Evolutionary conservation across 2,888 invertebrate species (phyloP).

Genomic region (Atherix ibis): DNA sequence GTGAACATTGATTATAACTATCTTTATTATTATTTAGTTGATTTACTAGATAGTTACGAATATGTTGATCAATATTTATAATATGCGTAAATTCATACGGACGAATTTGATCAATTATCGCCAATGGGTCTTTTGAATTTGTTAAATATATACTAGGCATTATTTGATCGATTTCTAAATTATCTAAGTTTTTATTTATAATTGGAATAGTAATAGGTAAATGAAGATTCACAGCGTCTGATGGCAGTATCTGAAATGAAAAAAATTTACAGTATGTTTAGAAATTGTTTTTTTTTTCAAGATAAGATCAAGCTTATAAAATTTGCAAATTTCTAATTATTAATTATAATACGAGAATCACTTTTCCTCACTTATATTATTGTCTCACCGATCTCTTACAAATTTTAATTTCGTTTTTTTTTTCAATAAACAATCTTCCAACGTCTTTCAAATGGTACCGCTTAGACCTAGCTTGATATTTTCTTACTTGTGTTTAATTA

Average conservation of each 20-base stretch:
- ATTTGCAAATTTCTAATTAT: too few relatives aligned
- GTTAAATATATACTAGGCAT: conserved; percentile 21
- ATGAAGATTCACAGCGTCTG: background rate
- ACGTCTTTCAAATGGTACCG: too few relatives aligned
- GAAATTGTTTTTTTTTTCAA: too few relatives aligned
- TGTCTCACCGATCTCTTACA: too few relatives aligned
- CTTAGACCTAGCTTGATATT: too few relatives aligned
- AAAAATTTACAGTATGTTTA: too few relatives aligned
- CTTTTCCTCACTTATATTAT: too few relatives aligned
- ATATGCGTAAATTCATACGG: conserved; percentile 20
- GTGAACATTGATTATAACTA: conserved; percentile 8
- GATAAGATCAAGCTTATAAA: too few relatives aligned
- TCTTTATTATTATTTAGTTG: conserved; percentile 3
- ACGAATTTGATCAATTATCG: conserved; percentile 18
- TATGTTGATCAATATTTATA: conserved; percentile 22
- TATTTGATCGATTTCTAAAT: conserved; percentile 15
- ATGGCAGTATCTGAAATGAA: conserved; percentile 9
- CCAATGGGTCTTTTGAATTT: conserved; percentile 17
- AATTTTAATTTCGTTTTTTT: too few relatives aligned
- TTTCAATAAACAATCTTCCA: too few relatives aligned
- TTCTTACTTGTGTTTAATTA: too few relatives aligned
- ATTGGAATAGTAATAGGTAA: background rate
- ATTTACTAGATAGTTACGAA: conserved; percentile 12
- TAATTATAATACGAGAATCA: too few relatives aligned
- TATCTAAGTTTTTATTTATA: background rate